phyloP scores from a whole-genome alignment of 1,140 invertebrate species.

The Bradynema listronoti region DNA sequence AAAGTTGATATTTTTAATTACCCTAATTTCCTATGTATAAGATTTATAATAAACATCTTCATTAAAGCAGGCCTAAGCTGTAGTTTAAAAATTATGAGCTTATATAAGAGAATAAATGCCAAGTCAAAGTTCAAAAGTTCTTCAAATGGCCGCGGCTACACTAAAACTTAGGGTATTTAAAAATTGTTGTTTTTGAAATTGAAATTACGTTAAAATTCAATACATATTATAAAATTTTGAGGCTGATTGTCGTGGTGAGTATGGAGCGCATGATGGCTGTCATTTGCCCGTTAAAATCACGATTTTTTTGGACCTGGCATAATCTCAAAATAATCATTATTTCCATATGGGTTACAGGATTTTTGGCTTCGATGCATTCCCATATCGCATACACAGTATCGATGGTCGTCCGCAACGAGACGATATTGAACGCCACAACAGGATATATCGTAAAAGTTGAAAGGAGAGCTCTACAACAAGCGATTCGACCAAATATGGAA shows the following conservation, averaged over 20 bases:
- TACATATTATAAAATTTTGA: conserved; percentile 12
- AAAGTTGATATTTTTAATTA: conserved; percentile 2
- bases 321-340: conserved; percentile 27
- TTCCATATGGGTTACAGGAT: conserved; percentile 21
- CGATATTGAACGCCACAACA: conserved; percentile 30
- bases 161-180: no score
- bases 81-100: no score
- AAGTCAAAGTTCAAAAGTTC: no score
- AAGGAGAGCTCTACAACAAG: background rate
- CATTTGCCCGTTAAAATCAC: conserved; percentile 27
- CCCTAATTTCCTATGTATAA: no score
- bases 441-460: conserved; percentile 11
- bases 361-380: conserved; percentile 34
- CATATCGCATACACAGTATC: conserved; percentile 38
- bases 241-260: conserved; percentile 47
- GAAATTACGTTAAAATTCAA: background rate
- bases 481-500: conserved; percentile 28
- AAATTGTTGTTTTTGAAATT: conserved; percentile 11
- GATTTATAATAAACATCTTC: no score
- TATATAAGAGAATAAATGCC: no score
- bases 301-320: conserved; percentile 39
- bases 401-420: conserved; percentile 23
- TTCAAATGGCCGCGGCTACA: no score
- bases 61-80: no score
- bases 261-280: conserved; percentile 40